These are phyloP conservation scores for Cyclopterus lumpus DNA, from an alignment of 2,797 vertebrate genomes.

Conservation along the genomic window DNA sequence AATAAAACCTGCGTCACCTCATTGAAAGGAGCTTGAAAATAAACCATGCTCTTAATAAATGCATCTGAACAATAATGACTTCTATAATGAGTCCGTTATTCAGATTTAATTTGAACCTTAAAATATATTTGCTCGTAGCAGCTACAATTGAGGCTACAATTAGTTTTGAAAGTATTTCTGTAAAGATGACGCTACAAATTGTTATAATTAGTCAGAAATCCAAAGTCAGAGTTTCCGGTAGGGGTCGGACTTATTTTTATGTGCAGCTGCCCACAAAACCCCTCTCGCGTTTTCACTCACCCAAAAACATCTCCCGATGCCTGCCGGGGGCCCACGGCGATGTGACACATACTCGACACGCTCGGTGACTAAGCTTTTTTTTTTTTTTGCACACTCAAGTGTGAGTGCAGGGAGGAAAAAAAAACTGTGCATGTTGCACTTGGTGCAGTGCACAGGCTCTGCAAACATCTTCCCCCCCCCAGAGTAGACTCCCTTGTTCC, in stretches of 20 bases:
- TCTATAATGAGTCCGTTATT: too few species aligned
- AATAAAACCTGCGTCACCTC: background rate
- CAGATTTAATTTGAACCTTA: too few species aligned
- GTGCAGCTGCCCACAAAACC: background rate
- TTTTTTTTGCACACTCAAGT: too few species aligned
- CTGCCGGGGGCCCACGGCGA: background rate
- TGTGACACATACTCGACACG: conserved; percentile 9
- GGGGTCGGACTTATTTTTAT: background rate
- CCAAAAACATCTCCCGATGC: conserved; percentile 18
- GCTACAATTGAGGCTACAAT: too few species aligned
- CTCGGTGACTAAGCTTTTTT: background rate
- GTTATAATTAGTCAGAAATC: background rate
- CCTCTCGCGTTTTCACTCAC: background rate
- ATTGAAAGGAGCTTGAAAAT: background rate
- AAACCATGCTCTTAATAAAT: background rate
- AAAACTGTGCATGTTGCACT: too few species aligned
- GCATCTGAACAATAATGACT: too few species aligned
- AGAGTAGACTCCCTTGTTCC: background rate
- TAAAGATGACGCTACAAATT: too few species aligned
- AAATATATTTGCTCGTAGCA: too few species aligned
- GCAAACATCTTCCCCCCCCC: background rate
- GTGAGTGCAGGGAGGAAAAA: too few species aligned
- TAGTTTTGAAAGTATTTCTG: too few species aligned
- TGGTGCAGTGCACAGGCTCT: background rate
- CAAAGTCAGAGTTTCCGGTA: background rate